Base-by-base conservation (phyloP, 2,888 invertebrate genomes). In the Lamellibrachia columna region DNA sequence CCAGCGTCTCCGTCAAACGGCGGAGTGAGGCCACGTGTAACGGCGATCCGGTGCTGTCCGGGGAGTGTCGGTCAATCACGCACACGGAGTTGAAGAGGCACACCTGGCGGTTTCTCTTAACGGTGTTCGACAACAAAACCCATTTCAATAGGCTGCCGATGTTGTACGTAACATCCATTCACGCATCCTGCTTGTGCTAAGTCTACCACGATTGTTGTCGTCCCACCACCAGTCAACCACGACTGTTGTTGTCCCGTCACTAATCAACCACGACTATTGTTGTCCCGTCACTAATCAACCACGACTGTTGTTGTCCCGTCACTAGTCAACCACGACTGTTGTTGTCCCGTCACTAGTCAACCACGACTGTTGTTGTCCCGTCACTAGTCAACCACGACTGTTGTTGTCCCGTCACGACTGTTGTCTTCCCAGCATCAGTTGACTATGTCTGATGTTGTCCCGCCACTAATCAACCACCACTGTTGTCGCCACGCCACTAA, bases 161-260 rank as follows among this genome's bases (percentile, higher is more conserved):
- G 75, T 75, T 75, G 75, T 75, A n/a, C 75, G 75, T 75, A 75
- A 75, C 75, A 75, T 75, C 75, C 75, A 75, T 75, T n/a, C 75
- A 75, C 75, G 75, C 75, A 75, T 75, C 75, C 75, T 75, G 75
- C 75, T 75, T 75, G 15, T n/a, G 75, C 75, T 15, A n/a, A 75
- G 75, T 75, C 75, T 15, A n/a, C 75, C 75, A 22, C 75, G 22
- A n/a, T 15, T 75, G 75, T 11, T 22, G 75, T 22, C 75, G 0
- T 15, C 75, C 75, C 22, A n/a, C 3, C 75, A 6, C n/a, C 75
- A 75, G 75, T 75, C 75, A n/a, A n/a, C 75, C 75, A 22, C 75
- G 22, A n/a, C 22, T 75, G 75, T 11, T 22, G 75, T 75, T n/a
- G 4, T 15, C 75, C 15, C 22, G 75, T n/a, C 15, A n/a, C 75